Percentiles rank a stretch among this genome's conserved stretches.
These are phyloP conservation scores for Caenorhabditis becei DNA, from an alignment of 2,888 invertebrate genomes.

Conservation along the genomic window DNA sequence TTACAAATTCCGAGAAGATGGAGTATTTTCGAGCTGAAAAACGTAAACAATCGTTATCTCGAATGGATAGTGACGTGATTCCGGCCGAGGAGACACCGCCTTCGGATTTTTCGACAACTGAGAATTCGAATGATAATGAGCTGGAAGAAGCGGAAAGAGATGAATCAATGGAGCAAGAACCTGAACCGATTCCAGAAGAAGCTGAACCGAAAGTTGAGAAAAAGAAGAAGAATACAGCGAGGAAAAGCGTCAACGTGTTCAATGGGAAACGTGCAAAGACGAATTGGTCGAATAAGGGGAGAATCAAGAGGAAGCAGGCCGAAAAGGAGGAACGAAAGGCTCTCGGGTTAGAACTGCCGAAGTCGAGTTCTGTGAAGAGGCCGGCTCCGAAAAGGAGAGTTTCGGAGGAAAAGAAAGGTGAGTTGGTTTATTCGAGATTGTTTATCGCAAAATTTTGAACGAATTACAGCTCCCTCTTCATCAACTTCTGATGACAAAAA, in stretches of 20 bases:
- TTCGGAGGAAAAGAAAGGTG: too few species aligned
- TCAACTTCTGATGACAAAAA: not conserved
- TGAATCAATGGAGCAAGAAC: constrained; percentile 9
- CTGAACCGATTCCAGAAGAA: too few species aligned
- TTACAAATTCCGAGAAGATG: constrained; percentile 17
- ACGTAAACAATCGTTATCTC: not conserved
- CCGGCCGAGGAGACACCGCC: not conserved
- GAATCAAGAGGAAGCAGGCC: not conserved
- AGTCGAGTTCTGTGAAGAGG: not conserved
- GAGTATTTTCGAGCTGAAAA: not conserved
- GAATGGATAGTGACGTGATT: not conserved
- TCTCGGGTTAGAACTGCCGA: not conserved
- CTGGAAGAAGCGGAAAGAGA: constrained; percentile 10
- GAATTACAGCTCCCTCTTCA: not conserved
- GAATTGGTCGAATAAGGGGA: constrained; percentile 12
- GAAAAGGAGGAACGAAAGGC: not conserved
- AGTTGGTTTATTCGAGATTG: too few species aligned
- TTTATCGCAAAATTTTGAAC: too few species aligned
- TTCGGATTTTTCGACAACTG: constrained; percentile 22
- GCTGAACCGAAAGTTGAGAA: not conserved
- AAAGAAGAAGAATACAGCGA: constrained; percentile 1
- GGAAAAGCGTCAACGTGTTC: too few species aligned
- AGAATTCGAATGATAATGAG: constrained; percentile 2
- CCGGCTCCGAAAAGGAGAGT: too few species aligned
- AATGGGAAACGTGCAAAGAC: constrained; percentile 23